Evolutionary conservation across 2,113 vertebrate species (phyloP).

Genomic region (Globicephala melas): DNA sequence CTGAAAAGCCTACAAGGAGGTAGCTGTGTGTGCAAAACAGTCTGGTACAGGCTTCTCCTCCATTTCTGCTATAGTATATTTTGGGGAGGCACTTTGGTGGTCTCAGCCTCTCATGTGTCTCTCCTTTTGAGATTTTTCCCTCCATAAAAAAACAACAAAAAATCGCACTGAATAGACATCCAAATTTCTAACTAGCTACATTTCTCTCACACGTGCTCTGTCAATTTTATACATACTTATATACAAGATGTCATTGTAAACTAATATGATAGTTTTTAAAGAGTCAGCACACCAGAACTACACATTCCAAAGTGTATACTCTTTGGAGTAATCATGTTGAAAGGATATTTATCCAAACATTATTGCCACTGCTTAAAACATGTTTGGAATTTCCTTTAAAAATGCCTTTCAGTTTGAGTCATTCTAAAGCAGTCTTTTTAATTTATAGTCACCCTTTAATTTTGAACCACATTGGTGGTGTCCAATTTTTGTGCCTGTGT

Average conservation of each 20-base stretch:
- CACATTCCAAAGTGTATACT: background rate
- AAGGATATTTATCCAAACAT: constrained; percentile 10
- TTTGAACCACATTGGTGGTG: background rate
- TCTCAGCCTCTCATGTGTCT: background rate
- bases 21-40: background rate
- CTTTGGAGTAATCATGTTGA: background rate
- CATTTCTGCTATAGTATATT: background rate
- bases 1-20: background rate
- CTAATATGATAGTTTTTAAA: background rate
- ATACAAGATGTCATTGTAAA: background rate
- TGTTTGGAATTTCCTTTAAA: constrained; percentile 13
- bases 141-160: background rate
- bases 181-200: constrained; percentile 14
- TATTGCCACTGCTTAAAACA: constrained; percentile 6
- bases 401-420: background rate
- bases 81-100: background rate
- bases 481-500: background rate
- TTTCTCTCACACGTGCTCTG: background rate
- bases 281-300: background rate
- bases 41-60: background rate
- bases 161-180: background rate
- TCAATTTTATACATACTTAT: background rate
- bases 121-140: constrained; percentile 18
- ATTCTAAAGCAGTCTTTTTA: constrained; percentile 1
- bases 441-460: background rate